Evolutionary conservation across 2,113 vertebrate species (phyloP).

Genomic region (Sander lucioperca): DNA sequence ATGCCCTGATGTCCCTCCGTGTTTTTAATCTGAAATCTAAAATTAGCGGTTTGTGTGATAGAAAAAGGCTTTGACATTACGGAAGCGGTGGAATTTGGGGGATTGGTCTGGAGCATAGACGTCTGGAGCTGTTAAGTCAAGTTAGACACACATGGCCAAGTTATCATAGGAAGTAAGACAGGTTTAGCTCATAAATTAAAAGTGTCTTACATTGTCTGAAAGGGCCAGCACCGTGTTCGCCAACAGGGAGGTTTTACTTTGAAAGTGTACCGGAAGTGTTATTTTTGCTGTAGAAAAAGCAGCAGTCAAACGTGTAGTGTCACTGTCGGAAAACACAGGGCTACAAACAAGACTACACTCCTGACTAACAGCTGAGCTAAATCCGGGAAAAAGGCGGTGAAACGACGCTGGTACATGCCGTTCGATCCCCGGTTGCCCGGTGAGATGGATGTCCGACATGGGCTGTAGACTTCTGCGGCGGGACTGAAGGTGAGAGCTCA

Average conservation of each 20-base stretch:
- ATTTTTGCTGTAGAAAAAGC: neutral
- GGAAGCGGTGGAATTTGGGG: constrained; percentile 71
- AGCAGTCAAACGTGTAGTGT: constrained; percentile 57
- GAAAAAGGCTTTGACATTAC: constrained; percentile 37
- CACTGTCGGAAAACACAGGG: constrained; percentile 60
- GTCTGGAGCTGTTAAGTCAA: constrained; percentile 35
- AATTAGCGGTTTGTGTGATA: neutral
- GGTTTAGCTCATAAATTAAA: constrained; percentile 27
- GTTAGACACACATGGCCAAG: neutral
- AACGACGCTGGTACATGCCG: constrained; percentile 11
- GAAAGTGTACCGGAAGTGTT: constrained; percentile 53
- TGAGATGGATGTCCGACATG: constrained; percentile 72
- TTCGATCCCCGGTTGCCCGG: constrained; percentile 20
- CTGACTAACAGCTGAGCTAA: constrained; percentile 20
- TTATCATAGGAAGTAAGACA: constrained; percentile 8
- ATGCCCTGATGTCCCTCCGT: neutral
- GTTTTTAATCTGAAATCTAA: neutral
- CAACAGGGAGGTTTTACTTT: constrained; percentile 34
- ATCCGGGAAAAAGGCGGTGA: constrained; percentile 16
- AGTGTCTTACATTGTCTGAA: neutral
- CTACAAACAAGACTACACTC: constrained; percentile 57
- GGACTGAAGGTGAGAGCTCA: constrained; percentile 81
- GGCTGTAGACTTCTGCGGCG: constrained; percentile 73
- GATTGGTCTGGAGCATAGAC: constrained; percentile 22
- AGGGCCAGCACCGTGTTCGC: rapidly evolving